A percentile compares a stretch with the other conserved stretches of the same genome.
phyloP scores from a whole-genome alignment of 2,888 invertebrate species.

The Mylabris sibirica region DNA sequence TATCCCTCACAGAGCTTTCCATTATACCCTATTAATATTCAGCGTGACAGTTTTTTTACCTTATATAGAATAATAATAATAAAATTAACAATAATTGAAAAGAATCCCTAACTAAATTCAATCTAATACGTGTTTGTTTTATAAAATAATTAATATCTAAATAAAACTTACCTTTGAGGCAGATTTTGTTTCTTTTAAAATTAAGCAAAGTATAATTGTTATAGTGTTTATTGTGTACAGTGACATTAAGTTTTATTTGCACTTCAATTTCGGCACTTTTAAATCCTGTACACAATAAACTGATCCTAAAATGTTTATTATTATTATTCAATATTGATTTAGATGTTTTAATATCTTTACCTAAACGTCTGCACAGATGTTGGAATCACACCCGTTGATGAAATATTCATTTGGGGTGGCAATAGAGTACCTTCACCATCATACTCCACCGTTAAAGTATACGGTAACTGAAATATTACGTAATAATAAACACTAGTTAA shows the following conservation, averaged over 20 bases:
- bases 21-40: constrained; percentile 15
- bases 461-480: constrained; percentile 68
- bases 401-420: constrained; percentile 84
- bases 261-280: constrained; percentile 84
- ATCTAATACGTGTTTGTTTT: constrained; percentile 11
- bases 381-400: constrained; percentile 81
- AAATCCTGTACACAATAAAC: constrained; percentile 83
- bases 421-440: constrained; percentile 76
- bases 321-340: constrained; percentile 24
- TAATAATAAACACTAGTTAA: not conserved
- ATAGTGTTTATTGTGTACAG: constrained; percentile 73
- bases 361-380: constrained; percentile 78
- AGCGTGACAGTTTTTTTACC: not conserved
- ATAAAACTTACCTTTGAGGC: constrained; percentile 72
- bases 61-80: constrained; percentile 15
- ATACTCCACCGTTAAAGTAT: constrained; percentile 79
- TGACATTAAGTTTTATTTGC: constrained; percentile 81
- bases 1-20: not conserved
- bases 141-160: constrained; percentile 10
- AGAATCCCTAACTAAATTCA: not conserved
- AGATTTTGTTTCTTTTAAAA: constrained; percentile 87
- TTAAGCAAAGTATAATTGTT: constrained; percentile 73
- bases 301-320: constrained; percentile 65
- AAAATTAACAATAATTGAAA: constrained; percentile 10
- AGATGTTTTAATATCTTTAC: constrained; percentile 48